Evolutionary conservation across 2,797 vertebrate genomes (phyloP), one percentile per base, ranked within the genome.

Genomic region (Sebastes glaucus): DNA sequence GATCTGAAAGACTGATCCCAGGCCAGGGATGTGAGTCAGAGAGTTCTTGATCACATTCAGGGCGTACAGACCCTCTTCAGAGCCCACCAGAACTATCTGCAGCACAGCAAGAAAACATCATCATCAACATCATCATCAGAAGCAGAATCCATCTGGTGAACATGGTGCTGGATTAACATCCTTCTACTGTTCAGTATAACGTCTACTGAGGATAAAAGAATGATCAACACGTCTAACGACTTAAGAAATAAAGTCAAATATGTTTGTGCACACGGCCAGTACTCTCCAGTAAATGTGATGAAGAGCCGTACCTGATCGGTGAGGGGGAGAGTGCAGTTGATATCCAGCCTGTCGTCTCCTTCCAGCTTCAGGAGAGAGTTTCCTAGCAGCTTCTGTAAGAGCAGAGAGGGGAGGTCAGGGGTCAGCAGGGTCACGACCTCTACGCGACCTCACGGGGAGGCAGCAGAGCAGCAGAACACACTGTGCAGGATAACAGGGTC

Each of bases 21-120:
- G 95, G 30, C 98, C 99, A 1, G 98, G 97, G 89, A 99, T 96
- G 83, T 99, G 98, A 3, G 97, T 98, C 90, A 99, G 94, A 71
- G 99, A 98, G 94, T 99, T 99, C 95, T 99, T 99, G 93, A 99
- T 96, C 57, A 99, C 97, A 22, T 99, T 99, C 91, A 99, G 95
- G 11, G 98, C 97, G 42, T 99, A 99, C 11, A 99, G 96, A 78
- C 99, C 99, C 95, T 99, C 99, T 92, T 99, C 99, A 5, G 99
- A 97, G 75, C 99, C 99, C 91, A 99, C 99, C 94, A 99, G 95
- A 35, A 99, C 99, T 18, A 99, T 97, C 98, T 99, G 89, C n/a
- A 71, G 71, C 64, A 64, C 11, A 64, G 63, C 25, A 53, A 33
- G 14, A 55, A 65, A 28, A 71, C 62, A 53, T 27, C 69, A 11